Evolutionary conservation across 2,113 vertebrate genomes (phyloP).

Genomic region (Amblyopsis rosae): DNA sequence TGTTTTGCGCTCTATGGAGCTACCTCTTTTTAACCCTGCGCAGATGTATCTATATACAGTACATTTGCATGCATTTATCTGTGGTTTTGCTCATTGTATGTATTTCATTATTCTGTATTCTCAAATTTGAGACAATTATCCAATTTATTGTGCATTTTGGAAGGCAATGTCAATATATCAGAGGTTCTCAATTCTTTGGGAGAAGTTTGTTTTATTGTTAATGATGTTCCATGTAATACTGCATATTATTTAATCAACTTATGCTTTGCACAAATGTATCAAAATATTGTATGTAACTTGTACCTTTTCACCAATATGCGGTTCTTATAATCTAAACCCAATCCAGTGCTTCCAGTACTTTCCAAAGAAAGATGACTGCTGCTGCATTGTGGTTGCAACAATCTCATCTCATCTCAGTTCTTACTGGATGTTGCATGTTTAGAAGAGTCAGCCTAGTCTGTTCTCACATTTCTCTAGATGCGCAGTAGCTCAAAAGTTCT

Average conservation of each 20-base stretch:
- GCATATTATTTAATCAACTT: slow-evolving; percentile 47
- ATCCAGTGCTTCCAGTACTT: slow-evolving; percentile 63
- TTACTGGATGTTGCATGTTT: slow-evolving; percentile 27
- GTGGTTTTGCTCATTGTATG: slow-evolving; percentile 27
- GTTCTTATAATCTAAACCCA: slow-evolving; percentile 54
- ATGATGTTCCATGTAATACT: slow-evolving; percentile 19
- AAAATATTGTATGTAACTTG: slow-evolving; percentile 26
- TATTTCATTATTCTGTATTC: slow-evolving; percentile 9
- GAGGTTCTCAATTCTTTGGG: slow-evolving; percentile 9
- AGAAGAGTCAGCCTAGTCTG: slow-evolving; percentile 28
- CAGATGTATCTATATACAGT: slow-evolving; percentile 31
- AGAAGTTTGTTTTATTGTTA: slow-evolving; percentile 26
- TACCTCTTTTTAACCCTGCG: slow-evolving; percentile 60
- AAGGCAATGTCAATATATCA: background rate
- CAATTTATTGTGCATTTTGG: slow-evolving; percentile 5
- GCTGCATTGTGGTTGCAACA: slow-evolving; percentile 11
- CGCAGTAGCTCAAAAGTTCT: slow-evolving; percentile 47
- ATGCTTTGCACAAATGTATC: slow-evolving; percentile 59
- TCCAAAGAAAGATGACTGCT: slow-evolving; percentile 24
- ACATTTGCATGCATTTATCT: slow-evolving; percentile 52
- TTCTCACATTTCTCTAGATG: slow-evolving; percentile 34
- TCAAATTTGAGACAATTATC: slow-evolving; percentile 25
- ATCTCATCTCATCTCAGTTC: slow-evolving; percentile 16
- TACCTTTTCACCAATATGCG: slow-evolving; percentile 47
- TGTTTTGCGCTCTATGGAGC: slow-evolving; percentile 58